These are phyloP conservation scores for Heliconius nattereri DNA, from an alignment of 1,140 invertebrate species.

Conservation along the genomic window DNA sequence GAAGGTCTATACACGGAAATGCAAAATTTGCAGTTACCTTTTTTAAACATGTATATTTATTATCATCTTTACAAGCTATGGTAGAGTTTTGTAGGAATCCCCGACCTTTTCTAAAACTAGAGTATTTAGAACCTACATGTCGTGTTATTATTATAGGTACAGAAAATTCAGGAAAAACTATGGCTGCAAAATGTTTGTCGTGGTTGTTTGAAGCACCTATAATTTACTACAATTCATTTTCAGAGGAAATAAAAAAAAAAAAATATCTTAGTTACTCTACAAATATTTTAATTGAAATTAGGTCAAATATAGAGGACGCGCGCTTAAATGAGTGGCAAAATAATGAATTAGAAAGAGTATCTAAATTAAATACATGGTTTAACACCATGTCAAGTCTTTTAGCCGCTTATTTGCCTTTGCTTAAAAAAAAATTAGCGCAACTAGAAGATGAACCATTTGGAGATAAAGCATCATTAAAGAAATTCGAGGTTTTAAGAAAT, in stretches of 20 bases:
- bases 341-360: slow-evolving; percentile 53
- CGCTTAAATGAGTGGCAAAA: slow-evolving; percentile 61
- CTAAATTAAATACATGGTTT: slow-evolving; percentile 58
- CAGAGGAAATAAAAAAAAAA: slow-evolving; percentile 57
- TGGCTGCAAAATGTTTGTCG: slow-evolving; percentile 65
- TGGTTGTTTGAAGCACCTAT: slow-evolving; percentile 67
- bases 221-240: slow-evolving; percentile 52
- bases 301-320: slow-evolving; percentile 64
- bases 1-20: slow-evolving; percentile 70
- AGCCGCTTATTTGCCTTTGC: slow-evolving; percentile 50
- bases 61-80: slow-evolving; percentile 74
- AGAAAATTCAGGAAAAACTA: slow-evolving; percentile 67
- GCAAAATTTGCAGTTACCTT: slow-evolving; percentile 81
- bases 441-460: slow-evolving; percentile 19
- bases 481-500: slow-evolving; percentile 42
- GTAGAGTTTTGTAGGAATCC: slow-evolving; percentile 82
- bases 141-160: slow-evolving; percentile 66
- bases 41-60: slow-evolving; percentile 82
- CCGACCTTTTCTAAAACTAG: slow-evolving; percentile 76
- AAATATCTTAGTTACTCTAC: slow-evolving; percentile 49
- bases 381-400: slow-evolving; percentile 43
- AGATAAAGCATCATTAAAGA: slow-evolving; percentile 33
- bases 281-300: slow-evolving; percentile 70
- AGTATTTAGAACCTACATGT: slow-evolving; percentile 73
- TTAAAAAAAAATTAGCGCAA: slow-evolving; percentile 39